phyloP scores from a whole-genome alignment of 2,113 vertebrate species.

The Petrocephalus microphthalmus region DNA sequence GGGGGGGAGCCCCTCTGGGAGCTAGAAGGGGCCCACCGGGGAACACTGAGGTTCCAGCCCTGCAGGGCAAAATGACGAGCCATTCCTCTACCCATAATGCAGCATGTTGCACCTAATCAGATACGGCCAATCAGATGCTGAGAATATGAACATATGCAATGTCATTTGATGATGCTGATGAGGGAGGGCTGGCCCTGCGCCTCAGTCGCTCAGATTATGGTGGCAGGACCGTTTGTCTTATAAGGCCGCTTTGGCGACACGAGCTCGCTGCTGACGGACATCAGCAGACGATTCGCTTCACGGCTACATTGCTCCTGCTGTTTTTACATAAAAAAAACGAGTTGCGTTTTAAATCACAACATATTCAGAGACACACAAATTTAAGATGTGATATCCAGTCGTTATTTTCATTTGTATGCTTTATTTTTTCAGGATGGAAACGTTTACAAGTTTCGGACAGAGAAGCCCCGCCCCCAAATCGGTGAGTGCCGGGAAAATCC shows the following conservation, averaged over 20 bases:
- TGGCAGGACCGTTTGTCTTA: background rate
- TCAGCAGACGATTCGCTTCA: background rate
- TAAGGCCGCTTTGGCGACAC: background rate
- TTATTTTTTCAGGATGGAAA: conserved; percentile 2
- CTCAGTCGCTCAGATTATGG: background rate
- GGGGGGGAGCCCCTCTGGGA: background rate
- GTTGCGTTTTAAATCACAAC: background rate
- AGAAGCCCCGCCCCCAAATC: background rate
- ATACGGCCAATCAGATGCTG: background rate
- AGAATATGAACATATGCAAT: background rate
- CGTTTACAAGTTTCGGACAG: background rate
- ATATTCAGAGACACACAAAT: background rate
- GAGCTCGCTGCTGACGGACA: background rate
- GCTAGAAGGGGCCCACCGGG: background rate
- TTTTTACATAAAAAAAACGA: background rate
- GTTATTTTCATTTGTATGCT: background rate
- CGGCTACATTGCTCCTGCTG: background rate
- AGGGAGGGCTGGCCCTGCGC: background rate
- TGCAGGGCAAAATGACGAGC: background rate
- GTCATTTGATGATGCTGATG: background rate
- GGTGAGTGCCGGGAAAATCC: background rate
- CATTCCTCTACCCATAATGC: background rate
- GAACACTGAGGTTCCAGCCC: background rate
- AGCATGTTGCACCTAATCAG: background rate
- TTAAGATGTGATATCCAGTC: background rate